These are phyloP conservation scores for Hipparchia sbordonii DNA, from an alignment of 2,888 invertebrate genomes.

Conservation along the genomic window DNA sequence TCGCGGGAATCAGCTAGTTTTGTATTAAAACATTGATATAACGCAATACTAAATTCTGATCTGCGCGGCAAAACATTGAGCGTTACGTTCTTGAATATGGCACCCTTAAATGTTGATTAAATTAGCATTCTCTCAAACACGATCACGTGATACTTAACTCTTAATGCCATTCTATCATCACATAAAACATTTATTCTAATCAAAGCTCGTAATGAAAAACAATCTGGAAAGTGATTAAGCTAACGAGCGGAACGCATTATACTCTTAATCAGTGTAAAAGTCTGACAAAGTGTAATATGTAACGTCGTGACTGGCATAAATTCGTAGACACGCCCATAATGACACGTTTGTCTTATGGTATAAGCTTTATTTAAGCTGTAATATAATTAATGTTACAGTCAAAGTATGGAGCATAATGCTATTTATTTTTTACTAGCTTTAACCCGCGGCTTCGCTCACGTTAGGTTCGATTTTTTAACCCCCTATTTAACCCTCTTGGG, in stretches of 20 bases:
- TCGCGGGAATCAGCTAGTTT: too few relatives aligned
- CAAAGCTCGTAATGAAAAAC: background rate
- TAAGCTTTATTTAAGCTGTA: background rate
- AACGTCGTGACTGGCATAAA: slow-evolving; percentile 1
- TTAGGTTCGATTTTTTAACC: too few relatives aligned
- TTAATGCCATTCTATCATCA: background rate
- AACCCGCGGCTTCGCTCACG: too few relatives aligned
- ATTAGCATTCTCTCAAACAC: too few relatives aligned
- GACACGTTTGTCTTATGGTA: background rate
- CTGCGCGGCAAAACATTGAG: too few relatives aligned
- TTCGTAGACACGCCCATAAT: background rate
- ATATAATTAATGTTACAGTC: background rate
- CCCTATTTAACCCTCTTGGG: too few relatives aligned
- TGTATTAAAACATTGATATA: too few relatives aligned
- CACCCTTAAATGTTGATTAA: too few relatives aligned
- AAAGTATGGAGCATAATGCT: background rate
- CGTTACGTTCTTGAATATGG: too few relatives aligned
- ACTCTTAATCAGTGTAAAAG: slow-evolving; percentile 19
- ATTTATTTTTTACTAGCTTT: too few relatives aligned
- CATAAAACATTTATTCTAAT: slow-evolving; percentile 9
- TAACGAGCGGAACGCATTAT: slow-evolving; percentile 3
- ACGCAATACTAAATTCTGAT: too few relatives aligned
- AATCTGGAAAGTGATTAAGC: slow-evolving; percentile 6
- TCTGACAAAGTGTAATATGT: slow-evolving; percentile 4
- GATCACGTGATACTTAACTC: too few relatives aligned